Base-by-base conservation (phyloP, 2,888 invertebrate genomes). In the Halictus quadricinctus region DNA sequence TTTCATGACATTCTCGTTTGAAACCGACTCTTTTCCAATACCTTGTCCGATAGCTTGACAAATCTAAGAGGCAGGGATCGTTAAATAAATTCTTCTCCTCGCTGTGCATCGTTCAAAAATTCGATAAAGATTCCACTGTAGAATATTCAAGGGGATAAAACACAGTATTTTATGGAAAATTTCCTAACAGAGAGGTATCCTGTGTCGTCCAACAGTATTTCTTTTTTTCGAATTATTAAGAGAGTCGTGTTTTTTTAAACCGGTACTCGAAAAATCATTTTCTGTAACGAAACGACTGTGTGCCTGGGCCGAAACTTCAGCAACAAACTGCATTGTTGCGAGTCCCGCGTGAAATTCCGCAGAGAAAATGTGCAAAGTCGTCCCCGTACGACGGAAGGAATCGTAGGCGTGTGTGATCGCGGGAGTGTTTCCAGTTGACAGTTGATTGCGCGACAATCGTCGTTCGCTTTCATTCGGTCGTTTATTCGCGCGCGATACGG, bases 381-480 rank as follows among this genome's bases (percentile, higher is more conserved):
- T 50, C 18, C 10, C 18, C 18, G 13, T 12, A 18, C 21, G 72
- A 50, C 73, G 41, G 46, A 69, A 81, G 76, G 66, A 79, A 79
- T 76, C 25, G 60, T 13, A 60, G 60, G 60, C 60, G 60, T 60
- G 60, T 60, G 25, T 7, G 1, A 36, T 12, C 46, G 81, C 80
- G 80, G 64, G 83, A 88, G 81, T 25, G 46, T 80, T 79, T 78
- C 76, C 50, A 69, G 46, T 50, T 58, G 79, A 82, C 82, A 86
- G 75, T n/a, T n/a, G n/a, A n/a, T n/a, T n/a, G n/a, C 77, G 58
- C 29, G 78, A 77, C 88, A 80, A 60, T 81, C 79, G 79, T 87
- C 18, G 29, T 66, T 87, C 88, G 86, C 84, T 89, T 85, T 88
- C 79, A 81, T 87, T 87, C 66, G 13, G 80, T 50, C 70, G 58